Percentiles rank a stretch among this genome's conserved stretches.
Evolutionary conservation across 2,797 vertebrate species (phyloP).

Genomic region (Chelidonichthys spinosus): DNA sequence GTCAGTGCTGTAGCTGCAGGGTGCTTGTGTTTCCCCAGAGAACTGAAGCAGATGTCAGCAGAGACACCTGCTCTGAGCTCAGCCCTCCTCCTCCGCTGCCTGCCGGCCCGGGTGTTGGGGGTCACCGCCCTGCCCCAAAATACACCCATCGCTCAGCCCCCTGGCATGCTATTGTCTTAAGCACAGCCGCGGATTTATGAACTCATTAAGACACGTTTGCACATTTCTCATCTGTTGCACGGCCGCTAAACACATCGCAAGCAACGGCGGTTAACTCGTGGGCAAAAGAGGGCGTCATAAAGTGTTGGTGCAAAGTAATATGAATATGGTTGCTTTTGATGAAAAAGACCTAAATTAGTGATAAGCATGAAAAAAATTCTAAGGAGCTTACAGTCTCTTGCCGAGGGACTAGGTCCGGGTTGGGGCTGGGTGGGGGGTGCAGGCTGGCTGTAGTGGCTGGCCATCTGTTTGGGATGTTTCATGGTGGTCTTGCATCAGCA

Average conservation of each 20-base stretch:
- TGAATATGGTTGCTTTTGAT: slow-evolving; percentile 62
- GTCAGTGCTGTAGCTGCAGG: slow-evolving; percentile 71
- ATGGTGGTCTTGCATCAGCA: slow-evolving; percentile 70
- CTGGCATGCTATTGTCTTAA: slow-evolving; percentile 77
- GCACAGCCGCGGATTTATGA: slow-evolving; percentile 54
- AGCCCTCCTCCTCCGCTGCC: slow-evolving; percentile 69
- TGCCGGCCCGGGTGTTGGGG: slow-evolving; percentile 59
- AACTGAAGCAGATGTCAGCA: slow-evolving; percentile 82
- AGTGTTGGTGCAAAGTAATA: slow-evolving; percentile 32
- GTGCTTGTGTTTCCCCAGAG: slow-evolving; percentile 79
- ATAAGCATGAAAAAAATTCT: slow-evolving; percentile 74
- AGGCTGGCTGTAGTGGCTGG: slow-evolving; percentile 64
- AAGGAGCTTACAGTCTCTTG: slow-evolving; percentile 84
- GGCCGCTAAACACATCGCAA: neutral
- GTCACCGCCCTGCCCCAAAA: slow-evolving; percentile 74
- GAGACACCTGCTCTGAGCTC: slow-evolving; percentile 81
- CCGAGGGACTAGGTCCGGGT: slow-evolving; percentile 62
- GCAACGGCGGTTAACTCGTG: neutral
- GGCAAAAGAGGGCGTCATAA: neutral
- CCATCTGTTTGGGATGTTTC: slow-evolving; percentile 83
- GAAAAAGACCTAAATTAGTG: slow-evolving; percentile 76
- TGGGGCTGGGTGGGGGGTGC: slow-evolving; percentile 64
- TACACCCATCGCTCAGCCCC: slow-evolving; percentile 69
- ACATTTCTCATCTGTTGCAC: slow-evolving; percentile 33
- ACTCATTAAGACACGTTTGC: slow-evolving; percentile 62